Evolutionary conservation across 2,113 vertebrate genomes (phyloP).

Genomic region (Dromas ardeola): DNA sequence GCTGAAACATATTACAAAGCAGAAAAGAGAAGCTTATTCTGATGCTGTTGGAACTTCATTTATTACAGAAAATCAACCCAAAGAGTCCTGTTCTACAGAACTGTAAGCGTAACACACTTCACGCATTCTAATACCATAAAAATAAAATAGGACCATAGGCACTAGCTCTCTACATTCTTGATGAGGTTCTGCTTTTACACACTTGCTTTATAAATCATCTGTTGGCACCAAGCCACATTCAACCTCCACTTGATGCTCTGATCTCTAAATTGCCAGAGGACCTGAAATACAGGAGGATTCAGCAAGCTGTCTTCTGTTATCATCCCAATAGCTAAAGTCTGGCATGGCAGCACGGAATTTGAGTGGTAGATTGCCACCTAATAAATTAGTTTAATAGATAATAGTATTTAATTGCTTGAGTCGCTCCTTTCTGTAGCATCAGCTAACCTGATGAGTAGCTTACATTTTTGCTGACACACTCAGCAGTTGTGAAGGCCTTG

Average conservation of each 20-base stretch:
- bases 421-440: conserved; percentile 11
- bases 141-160: background rate
- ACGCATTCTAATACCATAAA: background rate
- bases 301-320: background rate
- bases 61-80: background rate
- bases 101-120: background rate
- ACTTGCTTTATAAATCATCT: conserved; percentile 39
- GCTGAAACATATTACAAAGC: background rate
- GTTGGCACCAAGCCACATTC: conserved; percentile 18
- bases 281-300: conserved; percentile 19
- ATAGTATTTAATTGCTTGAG: conserved; percentile 46
- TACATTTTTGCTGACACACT: conserved; percentile 24
- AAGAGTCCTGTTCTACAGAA: background rate
- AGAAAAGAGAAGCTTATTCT: background rate
- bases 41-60: background rate
- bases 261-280: conserved; percentile 29
- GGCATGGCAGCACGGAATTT: background rate
- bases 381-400: conserved; percentile 58
- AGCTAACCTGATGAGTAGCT: conserved; percentile 19
- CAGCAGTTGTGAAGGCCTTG: background rate
- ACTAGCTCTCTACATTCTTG: background rate
- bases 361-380: conserved; percentile 52
- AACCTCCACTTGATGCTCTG: background rate
- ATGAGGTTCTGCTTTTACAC: background rate
- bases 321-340: conserved; percentile 10